Percentiles rank a stretch among this genome's conserved stretches.
Conservation (phyloP, 1,140 invertebrate species). For the Drosophila bocqueti region DNA sequence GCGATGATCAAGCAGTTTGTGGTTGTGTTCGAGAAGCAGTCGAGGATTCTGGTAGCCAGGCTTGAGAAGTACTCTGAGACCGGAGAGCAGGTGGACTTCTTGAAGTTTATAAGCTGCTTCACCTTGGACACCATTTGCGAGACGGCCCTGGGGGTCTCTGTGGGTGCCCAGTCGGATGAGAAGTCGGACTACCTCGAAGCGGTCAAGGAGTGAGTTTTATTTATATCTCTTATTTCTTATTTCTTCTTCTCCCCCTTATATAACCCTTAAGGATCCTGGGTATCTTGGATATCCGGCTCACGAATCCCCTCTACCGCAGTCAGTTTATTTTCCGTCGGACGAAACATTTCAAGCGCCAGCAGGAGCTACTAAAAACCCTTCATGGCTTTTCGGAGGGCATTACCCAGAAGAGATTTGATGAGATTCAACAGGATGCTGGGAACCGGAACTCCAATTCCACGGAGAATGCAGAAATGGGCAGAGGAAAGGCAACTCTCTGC, state of each 20-base stretch:
- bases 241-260: no score
- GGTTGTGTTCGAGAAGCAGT: conserved; percentile 52
- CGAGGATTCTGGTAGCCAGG: conserved; percentile 34
- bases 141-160: conserved; percentile 54
- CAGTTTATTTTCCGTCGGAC: conserved; percentile 34
- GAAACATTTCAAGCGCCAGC: conserved; percentile 27
- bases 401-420: conserved; percentile 34
- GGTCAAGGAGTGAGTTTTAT: conserved; percentile 55
- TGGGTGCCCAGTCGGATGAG: conserved; percentile 33
- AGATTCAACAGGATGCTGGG: conserved; percentile 31
- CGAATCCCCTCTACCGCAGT: conserved; percentile 52
- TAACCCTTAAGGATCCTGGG: conserved; percentile 8
- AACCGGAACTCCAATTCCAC: conserved; percentile 28
- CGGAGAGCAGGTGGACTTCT: conserved; percentile 45
- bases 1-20: conserved; percentile 87
- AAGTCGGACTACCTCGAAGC: conserved; percentile 55
- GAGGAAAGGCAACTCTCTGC: background rate
- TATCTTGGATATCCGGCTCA: conserved; percentile 54
- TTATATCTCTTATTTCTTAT: no score
- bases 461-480: conserved; percentile 5
- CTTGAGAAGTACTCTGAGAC: conserved; percentile 10
- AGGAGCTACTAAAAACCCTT: conserved; percentile 27
- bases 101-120: conserved; percentile 50
- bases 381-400: conserved; percentile 63
- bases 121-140: conserved; percentile 69